A percentile compares a stretch with the other conserved stretches of the same genome.
These are phyloP conservation scores for Sturmia bella DNA, from an alignment of 2,888 invertebrate genomes.

Conservation along the genomic window DNA sequence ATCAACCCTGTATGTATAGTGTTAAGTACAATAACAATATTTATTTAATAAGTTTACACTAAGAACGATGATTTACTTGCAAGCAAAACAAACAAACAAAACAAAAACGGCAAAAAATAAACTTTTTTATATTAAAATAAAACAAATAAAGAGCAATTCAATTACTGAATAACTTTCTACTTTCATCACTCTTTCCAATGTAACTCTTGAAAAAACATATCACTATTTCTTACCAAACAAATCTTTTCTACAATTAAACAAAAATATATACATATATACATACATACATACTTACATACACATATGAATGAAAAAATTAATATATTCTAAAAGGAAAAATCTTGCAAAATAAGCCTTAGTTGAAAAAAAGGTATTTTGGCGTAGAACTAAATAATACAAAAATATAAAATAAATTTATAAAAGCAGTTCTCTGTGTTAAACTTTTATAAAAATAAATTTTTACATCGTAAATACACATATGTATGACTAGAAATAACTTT, in stretches of 20 bases:
- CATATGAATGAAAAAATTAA: no score
- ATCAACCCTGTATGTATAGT: slow-evolving; percentile 18
- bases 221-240: slow-evolving; percentile 70
- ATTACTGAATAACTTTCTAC: slow-evolving; percentile 53
- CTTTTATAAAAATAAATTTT: slow-evolving; percentile 66
- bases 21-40: slow-evolving; percentile 26
- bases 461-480: slow-evolving; percentile 60
- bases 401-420: slow-evolving; percentile 14
- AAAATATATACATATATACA: slow-evolving; percentile 5
- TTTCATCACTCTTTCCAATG: slow-evolving; percentile 40
- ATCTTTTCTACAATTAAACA: slow-evolving; percentile 18
- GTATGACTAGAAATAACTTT: slow-evolving; percentile 7
- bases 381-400: slow-evolving; percentile 46
- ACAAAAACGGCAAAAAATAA: slow-evolving; percentile 54
- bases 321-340: background rate
- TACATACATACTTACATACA: no score
- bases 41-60: slow-evolving; percentile 30
- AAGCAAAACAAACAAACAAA: slow-evolving; percentile 28
- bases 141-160: slow-evolving; percentile 54
- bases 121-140: slow-evolving; percentile 34
- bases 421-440: slow-evolving; percentile 47
- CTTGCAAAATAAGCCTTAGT: slow-evolving; percentile 63
- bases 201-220: slow-evolving; percentile 61
- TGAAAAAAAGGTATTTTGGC: slow-evolving; percentile 68
- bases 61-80: slow-evolving; percentile 21